These are phyloP conservation scores for Apteryx mantelli DNA, from an alignment of 2,113 vertebrate species.

Conservation along the genomic window DNA sequence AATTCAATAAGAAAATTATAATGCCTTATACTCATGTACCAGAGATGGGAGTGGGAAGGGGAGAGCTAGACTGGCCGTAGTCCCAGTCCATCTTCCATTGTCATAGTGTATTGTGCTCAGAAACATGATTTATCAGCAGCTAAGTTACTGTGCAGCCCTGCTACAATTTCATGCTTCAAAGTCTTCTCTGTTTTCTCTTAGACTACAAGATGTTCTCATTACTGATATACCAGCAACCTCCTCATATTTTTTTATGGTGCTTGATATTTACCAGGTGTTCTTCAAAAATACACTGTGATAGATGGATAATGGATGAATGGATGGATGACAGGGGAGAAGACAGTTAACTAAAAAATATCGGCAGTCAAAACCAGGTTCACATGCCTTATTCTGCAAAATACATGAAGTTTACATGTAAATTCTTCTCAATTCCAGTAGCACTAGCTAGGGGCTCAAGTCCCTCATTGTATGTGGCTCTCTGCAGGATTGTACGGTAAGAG, in stretches of 20 bases:
- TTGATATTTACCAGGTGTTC: conserved; percentile 5
- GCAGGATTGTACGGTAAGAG: background rate
- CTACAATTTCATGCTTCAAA: background rate
- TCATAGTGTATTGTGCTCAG: background rate
- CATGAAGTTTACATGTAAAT: background rate
- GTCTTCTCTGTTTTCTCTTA: background rate
- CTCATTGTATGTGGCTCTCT: background rate
- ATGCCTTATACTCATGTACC: background rate
- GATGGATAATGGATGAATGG: background rate
- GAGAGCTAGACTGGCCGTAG: background rate
- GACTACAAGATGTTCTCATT: background rate
- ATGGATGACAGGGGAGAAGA: background rate
- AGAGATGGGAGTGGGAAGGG: background rate
- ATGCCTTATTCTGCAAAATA: background rate
- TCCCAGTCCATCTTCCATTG: background rate
- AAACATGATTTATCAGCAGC: background rate
- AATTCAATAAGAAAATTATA: background rate
- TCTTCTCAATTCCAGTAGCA: background rate
- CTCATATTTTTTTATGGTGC: background rate
- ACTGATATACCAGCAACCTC: background rate
- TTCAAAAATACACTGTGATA: background rate
- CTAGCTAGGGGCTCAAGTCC: background rate
- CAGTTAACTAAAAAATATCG: background rate
- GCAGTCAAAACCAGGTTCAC: background rate
- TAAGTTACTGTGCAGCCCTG: background rate